Percentiles rank a stretch among this genome's conserved stretches.
phyloP scores from a whole-genome alignment of 2,113 vertebrate species.

The Myiopsitta monachus region DNA sequence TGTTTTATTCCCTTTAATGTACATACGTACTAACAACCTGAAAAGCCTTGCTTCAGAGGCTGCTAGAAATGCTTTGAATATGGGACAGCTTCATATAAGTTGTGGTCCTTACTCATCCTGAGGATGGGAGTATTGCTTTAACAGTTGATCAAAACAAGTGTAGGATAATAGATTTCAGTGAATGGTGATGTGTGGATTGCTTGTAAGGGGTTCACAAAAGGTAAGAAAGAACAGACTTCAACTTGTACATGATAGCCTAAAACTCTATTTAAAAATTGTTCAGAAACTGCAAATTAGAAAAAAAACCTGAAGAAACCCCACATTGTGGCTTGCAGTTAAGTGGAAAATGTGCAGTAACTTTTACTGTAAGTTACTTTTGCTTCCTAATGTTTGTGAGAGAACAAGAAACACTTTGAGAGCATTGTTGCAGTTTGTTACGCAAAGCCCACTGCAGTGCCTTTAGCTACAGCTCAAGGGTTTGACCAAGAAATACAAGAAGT shows the following conservation, averaged over 20 bases:
- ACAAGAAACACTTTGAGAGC: not conserved
- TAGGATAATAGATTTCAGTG: not conserved
- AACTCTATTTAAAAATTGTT: not conserved
- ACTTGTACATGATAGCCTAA: not conserved
- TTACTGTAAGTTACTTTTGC: not conserved
- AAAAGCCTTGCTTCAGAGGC: not conserved
- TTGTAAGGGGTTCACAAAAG: not conserved
- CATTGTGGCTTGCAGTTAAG: not conserved
- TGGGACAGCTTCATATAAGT: not conserved
- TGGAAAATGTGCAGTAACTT: not conserved
- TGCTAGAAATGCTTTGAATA: not conserved
- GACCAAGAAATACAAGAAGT: not conserved
- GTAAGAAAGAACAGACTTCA: not conserved
- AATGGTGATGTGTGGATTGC: not conserved
- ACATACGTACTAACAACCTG: not conserved
- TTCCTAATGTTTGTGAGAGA: not conserved
- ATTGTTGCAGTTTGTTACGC: not conserved
- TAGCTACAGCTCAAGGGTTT: not conserved
- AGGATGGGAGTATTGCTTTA: not conserved
- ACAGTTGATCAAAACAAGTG: not conserved
- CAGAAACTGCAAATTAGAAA: not conserved
- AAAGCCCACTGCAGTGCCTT: not conserved
- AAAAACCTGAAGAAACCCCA: not conserved
- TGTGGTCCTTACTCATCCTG: not conserved
- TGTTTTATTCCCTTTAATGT: not conserved